Evolutionary conservation across 1,140 invertebrate species (phyloP).

Genomic region (Eumeta japonica): DNA sequence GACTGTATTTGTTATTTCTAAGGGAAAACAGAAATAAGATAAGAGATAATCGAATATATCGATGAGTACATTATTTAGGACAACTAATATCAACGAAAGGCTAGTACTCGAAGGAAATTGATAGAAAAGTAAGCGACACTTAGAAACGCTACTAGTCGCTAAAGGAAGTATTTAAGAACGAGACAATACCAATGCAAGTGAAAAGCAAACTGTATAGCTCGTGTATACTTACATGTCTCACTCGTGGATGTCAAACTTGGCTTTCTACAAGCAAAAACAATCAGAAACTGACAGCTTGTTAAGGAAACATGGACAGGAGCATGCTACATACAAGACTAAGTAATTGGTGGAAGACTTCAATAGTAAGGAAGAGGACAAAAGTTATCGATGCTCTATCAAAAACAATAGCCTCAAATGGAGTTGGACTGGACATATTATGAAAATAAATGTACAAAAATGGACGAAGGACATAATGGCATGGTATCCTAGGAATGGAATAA

Average conservation of each 20-base stretch:
- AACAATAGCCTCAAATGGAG: not conserved
- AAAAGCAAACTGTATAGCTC: not conserved
- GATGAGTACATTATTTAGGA: constrained; percentile 1
- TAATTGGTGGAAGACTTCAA: too few relatives aligned
- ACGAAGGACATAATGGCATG: too few relatives aligned
- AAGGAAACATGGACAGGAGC: too few relatives aligned
- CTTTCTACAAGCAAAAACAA: not conserved
- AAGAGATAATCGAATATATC: not conserved
- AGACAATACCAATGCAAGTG: not conserved
- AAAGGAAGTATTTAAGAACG: not conserved
- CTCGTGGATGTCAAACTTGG: constrained; percentile 2
- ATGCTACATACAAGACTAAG: too few relatives aligned
- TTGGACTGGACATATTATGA: constrained; percentile 1
- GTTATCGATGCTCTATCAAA: too few relatives aligned
- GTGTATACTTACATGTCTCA: not conserved
- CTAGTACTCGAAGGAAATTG: not conserved
- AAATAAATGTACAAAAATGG: not conserved
- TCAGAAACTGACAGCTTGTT: too few relatives aligned
- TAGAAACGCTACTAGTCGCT: too few relatives aligned
- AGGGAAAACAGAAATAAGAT: not conserved
- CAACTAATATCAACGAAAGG: not conserved
- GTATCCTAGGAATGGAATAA: too few relatives aligned
- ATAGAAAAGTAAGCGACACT: too few relatives aligned
- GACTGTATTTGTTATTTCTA: not conserved
- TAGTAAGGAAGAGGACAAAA: too few relatives aligned